phyloP scores from a whole-genome alignment of 2,888 invertebrate genomes.

The Zonitis immaculata region DNA sequence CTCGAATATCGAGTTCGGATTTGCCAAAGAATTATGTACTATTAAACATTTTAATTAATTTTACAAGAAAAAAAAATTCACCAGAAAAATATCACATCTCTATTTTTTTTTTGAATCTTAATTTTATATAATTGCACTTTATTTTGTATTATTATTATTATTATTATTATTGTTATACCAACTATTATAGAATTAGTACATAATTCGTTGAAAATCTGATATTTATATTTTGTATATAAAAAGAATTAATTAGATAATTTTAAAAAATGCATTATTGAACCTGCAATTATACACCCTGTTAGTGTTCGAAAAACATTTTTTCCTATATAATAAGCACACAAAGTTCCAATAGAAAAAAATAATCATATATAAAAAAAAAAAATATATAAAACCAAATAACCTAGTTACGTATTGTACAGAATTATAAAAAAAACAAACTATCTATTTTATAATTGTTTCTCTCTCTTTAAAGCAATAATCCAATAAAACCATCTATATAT shows the following conservation, averaged over 20 bases:
- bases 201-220: slow-evolving; percentile 33
- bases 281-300: slow-evolving; percentile 37
- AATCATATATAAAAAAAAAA: too few relatives aligned
- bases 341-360: too few relatives aligned
- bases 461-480: slow-evolving; percentile 23
- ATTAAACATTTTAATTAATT: slow-evolving; percentile 26
- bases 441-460: too few relatives aligned
- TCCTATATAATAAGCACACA: slow-evolving; percentile 20
- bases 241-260: not conserved
- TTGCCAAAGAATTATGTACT: slow-evolving; percentile 36
- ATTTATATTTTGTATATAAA: slow-evolving; percentile 8
- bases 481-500: slow-evolving; percentile 3
- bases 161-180: too few relatives aligned
- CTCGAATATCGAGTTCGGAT: slow-evolving; percentile 24
- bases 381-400: slow-evolving; percentile 25
- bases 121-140: slow-evolving; percentile 32
- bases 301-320: slow-evolving; percentile 30
- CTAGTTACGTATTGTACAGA: slow-evolving; percentile 35
- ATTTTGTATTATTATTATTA: slow-evolving; percentile 17
- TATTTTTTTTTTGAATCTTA: slow-evolving; percentile 7
- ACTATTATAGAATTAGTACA: slow-evolving; percentile 17
- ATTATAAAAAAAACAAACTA: slow-evolving; percentile 27
- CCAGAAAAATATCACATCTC: slow-evolving; percentile 24
- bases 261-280: slow-evolving; percentile 11
- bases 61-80: too few relatives aligned